Evolutionary conservation across 1,140 invertebrate genomes (phyloP), one percentile per base, ranked within the genome.

Genomic region (Oscheius sp.): DNA sequence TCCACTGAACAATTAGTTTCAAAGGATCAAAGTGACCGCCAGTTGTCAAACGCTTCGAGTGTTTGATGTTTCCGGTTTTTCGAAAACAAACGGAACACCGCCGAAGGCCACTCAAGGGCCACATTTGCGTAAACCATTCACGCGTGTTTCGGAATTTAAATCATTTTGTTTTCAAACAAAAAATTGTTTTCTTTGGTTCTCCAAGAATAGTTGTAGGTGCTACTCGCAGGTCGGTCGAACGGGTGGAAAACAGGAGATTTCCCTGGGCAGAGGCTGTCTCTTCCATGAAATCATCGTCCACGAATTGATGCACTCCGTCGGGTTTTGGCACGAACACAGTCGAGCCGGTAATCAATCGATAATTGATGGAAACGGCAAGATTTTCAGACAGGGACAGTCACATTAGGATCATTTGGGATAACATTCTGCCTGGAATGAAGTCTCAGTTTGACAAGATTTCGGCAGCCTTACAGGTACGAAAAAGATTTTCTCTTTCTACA

Each of bases 251-350:
- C 82, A 83, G 67, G 83, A 83, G 64, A 77, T 83, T 26, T 84
- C 82, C 38, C 61, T 83, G 38, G 82, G 83, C 31, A 64, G 81
- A n/a, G 82, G 82, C 4, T 83, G 82, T 64, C 65, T 83, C 23
- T 84, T 82, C 66, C 83, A 83, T 59, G 82, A 83, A 62, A 84
- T 84, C 13, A 79, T 83, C 36, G 68, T 81, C 0, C 83, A 84
- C 35, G 83, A 83, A 74, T 35, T 81, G 23, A 80, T 76, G 78
- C 79, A 80, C 55, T 77, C 79, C 7, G 59, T 82, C 18, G 81
- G 81, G 0, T 82, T 82, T 52, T 82, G 81, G 81, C 81, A 82
- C 58, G 81, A 82, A 68, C 81, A 82, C 62, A 82, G 80, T 32
- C 62, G 81, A 63, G 80, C 80, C 15, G 31, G 72, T 61, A 58